These are phyloP conservation scores for Pachyrhynchus sulphureomaculatus DNA, from an alignment of 1,140 invertebrate species.

Conservation along the genomic window DNA sequence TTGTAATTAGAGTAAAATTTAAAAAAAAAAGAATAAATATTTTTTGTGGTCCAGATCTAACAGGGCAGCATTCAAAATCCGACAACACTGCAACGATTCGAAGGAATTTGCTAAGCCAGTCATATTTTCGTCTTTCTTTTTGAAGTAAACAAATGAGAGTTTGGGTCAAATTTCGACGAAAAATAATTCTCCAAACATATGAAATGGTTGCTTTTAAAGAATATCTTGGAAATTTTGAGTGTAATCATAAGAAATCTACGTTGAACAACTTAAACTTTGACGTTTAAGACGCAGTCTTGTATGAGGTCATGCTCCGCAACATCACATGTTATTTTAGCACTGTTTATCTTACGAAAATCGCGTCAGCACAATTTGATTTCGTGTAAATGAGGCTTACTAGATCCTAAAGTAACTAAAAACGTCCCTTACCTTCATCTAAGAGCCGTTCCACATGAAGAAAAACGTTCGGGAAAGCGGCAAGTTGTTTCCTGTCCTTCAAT, in stretches of 20 bases:
- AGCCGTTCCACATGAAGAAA: constrained; percentile 99
- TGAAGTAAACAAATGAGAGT: constrained; percentile 24
- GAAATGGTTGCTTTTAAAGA: too few species aligned
- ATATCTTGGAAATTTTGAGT: too few species aligned
- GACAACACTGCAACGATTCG: constrained; percentile 6
- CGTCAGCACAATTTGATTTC: neutral
- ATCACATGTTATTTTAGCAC: constrained; percentile 39
- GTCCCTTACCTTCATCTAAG: constrained; percentile 95
- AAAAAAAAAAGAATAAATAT: too few species aligned
- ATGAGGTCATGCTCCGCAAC: constrained; percentile 28
- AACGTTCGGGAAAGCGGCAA: constrained; percentile 98
- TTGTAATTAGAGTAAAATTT: too few species aligned
- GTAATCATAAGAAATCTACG: too few species aligned
- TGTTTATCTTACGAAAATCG: constrained; percentile 23
- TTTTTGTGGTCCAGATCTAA: neutral
- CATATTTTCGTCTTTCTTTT: constrained; percentile 21
- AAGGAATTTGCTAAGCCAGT: constrained; percentile 23
- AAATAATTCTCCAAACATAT: neutral
- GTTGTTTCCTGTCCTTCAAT: constrained; percentile 99
- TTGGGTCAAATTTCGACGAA: constrained; percentile 14
- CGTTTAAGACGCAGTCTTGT: neutral
- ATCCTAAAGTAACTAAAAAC: constrained; percentile 1
- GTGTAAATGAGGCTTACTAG: neutral
- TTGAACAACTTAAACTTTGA: too few species aligned
- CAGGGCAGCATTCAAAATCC: neutral